These are phyloP conservation scores for Scaptodrosophila lebanonensis DNA, from an alignment of 1,140 invertebrate species.

Conservation along the genomic window DNA sequence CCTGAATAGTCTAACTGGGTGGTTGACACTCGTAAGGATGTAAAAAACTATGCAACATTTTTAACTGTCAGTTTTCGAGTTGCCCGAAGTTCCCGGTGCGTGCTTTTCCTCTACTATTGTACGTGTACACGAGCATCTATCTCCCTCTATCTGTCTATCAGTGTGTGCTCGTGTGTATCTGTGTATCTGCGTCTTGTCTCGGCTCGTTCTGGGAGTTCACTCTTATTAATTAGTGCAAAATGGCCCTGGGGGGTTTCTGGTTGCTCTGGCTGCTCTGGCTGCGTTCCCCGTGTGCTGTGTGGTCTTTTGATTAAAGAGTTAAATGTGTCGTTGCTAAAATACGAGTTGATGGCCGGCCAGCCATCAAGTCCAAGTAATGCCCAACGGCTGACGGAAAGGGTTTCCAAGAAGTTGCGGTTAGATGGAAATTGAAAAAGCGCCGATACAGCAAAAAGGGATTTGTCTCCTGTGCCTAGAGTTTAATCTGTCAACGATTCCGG, in stretches of 20 bases:
- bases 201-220: conserved; percentile 56
- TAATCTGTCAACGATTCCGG: too few relatives aligned
- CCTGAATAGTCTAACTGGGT: conserved; percentile 38
- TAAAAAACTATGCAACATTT: conserved; percentile 72
- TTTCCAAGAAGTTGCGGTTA: too few relatives aligned
- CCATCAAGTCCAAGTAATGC: background rate
- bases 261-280: conserved; percentile 18
- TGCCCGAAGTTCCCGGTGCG: conserved; percentile 27
- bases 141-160: background rate
- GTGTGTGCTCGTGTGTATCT: conserved; percentile 10
- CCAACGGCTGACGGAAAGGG: too few relatives aligned
- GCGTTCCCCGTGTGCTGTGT: conserved; percentile 27
- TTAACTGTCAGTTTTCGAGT: conserved; percentile 58
- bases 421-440: too few relatives aligned
- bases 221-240: conserved; percentile 74
- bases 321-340: conserved; percentile 41
- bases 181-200: conserved; percentile 16
- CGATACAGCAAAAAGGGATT: too few relatives aligned
- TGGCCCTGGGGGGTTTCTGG: conserved; percentile 56
- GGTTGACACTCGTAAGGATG: conserved; percentile 70
- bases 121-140: too few relatives aligned
- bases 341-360: conserved; percentile 19
- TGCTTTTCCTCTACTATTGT: too few relatives aligned
- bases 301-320: conserved; percentile 55
- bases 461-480: too few relatives aligned